Conservation (phyloP, 2,797 vertebrate species). For the Anguilla pacifica region DNA sequence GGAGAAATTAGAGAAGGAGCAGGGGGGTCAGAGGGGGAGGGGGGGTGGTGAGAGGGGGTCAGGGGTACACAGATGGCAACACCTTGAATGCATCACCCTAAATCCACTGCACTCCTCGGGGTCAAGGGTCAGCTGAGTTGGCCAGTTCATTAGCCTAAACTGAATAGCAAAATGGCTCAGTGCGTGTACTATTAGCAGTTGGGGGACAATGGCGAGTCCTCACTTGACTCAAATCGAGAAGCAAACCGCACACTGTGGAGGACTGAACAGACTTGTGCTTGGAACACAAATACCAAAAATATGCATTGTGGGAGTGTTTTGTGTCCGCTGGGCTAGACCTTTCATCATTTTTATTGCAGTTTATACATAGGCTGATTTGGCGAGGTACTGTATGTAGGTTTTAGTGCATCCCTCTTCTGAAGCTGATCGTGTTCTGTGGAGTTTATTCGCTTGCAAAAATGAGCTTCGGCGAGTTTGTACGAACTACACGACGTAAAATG, state of each 20-base stretch:
- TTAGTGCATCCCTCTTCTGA: too few species aligned
- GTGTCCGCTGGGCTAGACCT: too few species aligned
- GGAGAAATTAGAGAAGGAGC: conserved; percentile 37
- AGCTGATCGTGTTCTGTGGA: too few species aligned
- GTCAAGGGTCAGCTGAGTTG: conserved; percentile 55
- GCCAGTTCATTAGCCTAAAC: conserved; percentile 49
- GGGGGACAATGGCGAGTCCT: conserved; percentile 17
- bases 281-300: background rate
- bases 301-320: background rate
- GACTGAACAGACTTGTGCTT: background rate
- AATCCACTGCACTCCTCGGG: conserved; percentile 55
- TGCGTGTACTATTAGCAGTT: conserved; percentile 33
- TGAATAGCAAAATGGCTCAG: conserved; percentile 34
- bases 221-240: conserved; percentile 8
- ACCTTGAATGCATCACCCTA: conserved; percentile 67
- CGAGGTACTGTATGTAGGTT: too few species aligned
- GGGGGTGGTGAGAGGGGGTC: background rate
- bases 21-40: background rate
- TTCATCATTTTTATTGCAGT: too few species aligned
- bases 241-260: background rate
- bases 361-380: too few species aligned
- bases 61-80: conserved; percentile 61
- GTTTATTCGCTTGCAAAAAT: too few species aligned
- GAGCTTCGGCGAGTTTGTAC: too few species aligned
- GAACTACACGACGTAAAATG: too few species aligned